Conservation (phyloP, 2,797 vertebrate genomes). For the Channallabes apus region DNA sequence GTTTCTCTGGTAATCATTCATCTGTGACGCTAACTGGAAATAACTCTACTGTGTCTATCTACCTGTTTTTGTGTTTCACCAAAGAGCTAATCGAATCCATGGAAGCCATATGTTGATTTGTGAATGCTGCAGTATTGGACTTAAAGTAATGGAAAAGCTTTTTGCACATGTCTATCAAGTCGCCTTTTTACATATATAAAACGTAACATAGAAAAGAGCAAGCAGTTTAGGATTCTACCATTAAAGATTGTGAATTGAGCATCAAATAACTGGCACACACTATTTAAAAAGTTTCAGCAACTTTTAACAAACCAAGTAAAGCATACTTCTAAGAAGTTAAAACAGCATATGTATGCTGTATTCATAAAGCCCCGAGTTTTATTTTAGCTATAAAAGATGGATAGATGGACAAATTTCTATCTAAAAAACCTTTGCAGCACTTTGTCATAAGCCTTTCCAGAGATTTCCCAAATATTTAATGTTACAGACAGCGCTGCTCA, state of each 20-base stretch:
- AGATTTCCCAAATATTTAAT: background rate
- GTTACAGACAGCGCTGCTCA: background rate
- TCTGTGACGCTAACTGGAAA: background rate
- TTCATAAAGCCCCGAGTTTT: background rate
- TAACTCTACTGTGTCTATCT: background rate
- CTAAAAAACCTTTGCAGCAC: background rate
- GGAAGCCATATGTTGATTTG: background rate
- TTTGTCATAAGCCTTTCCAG: background rate
- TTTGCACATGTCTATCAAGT: background rate
- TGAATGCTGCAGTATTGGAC: background rate
- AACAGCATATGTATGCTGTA: background rate
- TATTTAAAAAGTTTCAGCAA: background rate
- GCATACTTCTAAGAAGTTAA: background rate
- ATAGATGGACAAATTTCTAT: background rate
- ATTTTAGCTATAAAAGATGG: background rate
- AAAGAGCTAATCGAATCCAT: background rate
- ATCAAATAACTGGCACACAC: background rate
- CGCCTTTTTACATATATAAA: background rate
- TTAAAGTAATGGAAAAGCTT: slow-evolving; percentile 3
- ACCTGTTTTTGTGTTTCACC: background rate
- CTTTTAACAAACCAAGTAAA: background rate
- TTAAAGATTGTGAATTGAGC: background rate
- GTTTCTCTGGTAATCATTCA: background rate
- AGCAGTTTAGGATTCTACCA: background rate
- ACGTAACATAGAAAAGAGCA: background rate